phyloP scores from a whole-genome alignment of 2,888 invertebrate genomes.

The Amphipyra berbera region DNA sequence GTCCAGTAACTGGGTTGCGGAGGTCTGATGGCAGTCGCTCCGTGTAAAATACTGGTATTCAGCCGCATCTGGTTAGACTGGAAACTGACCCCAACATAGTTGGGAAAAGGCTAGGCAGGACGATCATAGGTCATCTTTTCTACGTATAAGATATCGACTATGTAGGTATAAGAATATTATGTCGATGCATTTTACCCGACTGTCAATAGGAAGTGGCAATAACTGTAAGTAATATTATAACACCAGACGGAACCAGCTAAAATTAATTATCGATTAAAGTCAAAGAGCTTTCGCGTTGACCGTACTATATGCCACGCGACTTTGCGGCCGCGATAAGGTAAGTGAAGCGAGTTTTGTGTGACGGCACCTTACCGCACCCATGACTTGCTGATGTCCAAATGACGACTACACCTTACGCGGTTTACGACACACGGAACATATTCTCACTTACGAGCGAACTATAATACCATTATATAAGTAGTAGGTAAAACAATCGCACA shows the following conservation, averaged over 20 bases:
- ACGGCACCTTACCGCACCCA: constrained; percentile 16
- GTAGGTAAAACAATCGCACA: background rate
- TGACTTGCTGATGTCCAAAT: constrained; percentile 1
- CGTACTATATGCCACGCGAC: constrained; percentile 44
- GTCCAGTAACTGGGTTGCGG: too few relatives aligned
- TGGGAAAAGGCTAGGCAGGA: too few relatives aligned
- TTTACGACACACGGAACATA: constrained; percentile 2
- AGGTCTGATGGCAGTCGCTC: too few relatives aligned
- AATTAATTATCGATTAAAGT: background rate
- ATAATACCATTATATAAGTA: constrained; percentile 1
- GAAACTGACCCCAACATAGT: too few relatives aligned
- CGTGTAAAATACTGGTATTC: too few relatives aligned
- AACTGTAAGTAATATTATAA: too few relatives aligned
- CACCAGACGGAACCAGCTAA: background rate
- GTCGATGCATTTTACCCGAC: too few relatives aligned
- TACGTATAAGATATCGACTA: too few relatives aligned
- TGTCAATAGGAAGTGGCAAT: too few relatives aligned
- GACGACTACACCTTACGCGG: constrained; percentile 5
- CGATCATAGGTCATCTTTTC: too few relatives aligned
- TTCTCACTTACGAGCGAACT: background rate
- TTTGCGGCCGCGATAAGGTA: constrained; percentile 51
- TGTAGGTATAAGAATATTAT: too few relatives aligned
- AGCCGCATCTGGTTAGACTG: too few relatives aligned
- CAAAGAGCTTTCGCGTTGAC: constrained; percentile 23
- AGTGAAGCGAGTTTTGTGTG: constrained; percentile 40